Evolutionary conservation across 2,888 invertebrate species (phyloP).

Genomic region (Hypselothyrea guttata): DNA sequence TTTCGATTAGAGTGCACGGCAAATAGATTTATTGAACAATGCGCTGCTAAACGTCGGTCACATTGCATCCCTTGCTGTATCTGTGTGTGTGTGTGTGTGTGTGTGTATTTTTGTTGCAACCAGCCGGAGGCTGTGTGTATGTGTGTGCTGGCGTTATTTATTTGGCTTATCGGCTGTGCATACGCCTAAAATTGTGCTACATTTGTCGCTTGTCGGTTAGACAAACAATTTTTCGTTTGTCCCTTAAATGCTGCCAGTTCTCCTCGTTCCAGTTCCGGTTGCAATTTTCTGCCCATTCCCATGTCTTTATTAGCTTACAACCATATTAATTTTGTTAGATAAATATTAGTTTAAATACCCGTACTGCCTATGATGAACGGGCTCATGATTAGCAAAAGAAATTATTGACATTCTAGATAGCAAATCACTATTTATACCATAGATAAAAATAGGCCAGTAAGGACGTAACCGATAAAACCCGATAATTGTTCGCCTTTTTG

Average conservation of each 20-base stretch:
- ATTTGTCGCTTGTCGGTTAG: conserved; percentile 68
- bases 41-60: conserved; percentile 48
- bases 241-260: not conserved
- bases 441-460: no score
- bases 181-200: conserved; percentile 65
- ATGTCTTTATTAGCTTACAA: conserved; percentile 62
- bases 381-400: no score
- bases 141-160: conserved; percentile 65
- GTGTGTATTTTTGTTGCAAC: conserved; percentile 45
- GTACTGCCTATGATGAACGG: not conserved
- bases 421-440: no score
- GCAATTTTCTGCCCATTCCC: conserved; percentile 8
- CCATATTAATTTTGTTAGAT: conserved; percentile 77
- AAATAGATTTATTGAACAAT: conserved; percentile 75
- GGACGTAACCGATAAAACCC: no score
- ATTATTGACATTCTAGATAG: no score
- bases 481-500: no score
- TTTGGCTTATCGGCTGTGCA: conserved; percentile 68
- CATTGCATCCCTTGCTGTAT: conserved; percentile 40
- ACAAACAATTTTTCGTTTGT: conserved; percentile 57
- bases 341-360: conserved; percentile 73
- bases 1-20: conserved; percentile 65
- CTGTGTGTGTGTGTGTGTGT: conserved; percentile 12
- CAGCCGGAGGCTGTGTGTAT: conserved; percentile 17
- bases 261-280: not conserved